Evolutionary conservation across 2,113 vertebrate genomes (phyloP), one percentile per base, ranked within the genome.

Genomic region (Cynopterus brachyotis): DNA sequence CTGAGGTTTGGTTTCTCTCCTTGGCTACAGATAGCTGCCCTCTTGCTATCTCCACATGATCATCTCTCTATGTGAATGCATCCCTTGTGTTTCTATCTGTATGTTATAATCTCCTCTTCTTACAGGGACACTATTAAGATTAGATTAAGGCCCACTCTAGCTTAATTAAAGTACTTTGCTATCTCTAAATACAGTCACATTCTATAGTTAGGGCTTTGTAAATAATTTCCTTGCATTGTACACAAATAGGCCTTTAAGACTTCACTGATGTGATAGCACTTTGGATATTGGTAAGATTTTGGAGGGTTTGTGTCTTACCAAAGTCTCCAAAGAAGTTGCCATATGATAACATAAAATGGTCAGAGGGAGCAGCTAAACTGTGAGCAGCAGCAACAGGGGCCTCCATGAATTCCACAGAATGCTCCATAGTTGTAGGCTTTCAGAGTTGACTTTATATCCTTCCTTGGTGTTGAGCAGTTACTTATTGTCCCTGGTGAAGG

Each of bases 1-100:
- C 32, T 40, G 1, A 69, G 50, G 7, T 11, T 19, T 55, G 50
- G 10, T 11, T 19, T 55, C 80, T 81, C 40, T 90, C 32, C 32
- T 64, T 80, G 64, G 30, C 40, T 95, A 22, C 16, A 45, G 42
- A 53, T 55, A 28, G 26, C 30, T 13, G 9, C 10, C 17, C 30
- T 70, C 42, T 64, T 37, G 12, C 26, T 62, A 1, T 12, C 5
- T 30, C 45, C 47, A 19, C 2, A 0, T 1, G 3, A 9, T 13
- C 28, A 17, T 37, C 20, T 22, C 12, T 22, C 9, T 86, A 15
- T 55, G 37, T 5, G 50, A 16, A 15, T 5, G 13, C 8, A 30
- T 70, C 17, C 60, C 30, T 28, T 26, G 9, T 59, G 6, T 59
- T 12, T 66, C 9, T 73, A 2, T 45, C 7, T 79, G 30, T 66